phyloP scores from a whole-genome alignment of 2,888 invertebrate species.

The Plagodis dolabraria region DNA sequence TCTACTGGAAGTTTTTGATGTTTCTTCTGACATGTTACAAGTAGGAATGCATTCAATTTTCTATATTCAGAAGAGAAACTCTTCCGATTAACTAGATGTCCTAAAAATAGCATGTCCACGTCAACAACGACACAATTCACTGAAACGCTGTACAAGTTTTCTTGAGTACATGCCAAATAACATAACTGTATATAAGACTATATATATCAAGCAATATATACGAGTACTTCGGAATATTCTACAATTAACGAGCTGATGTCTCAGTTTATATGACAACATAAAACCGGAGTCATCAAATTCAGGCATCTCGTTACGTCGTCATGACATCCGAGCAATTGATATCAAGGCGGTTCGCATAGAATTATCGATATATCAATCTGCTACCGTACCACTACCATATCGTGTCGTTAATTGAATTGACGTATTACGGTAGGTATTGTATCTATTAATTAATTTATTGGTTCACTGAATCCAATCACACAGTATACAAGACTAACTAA shows the following conservation, averaged over 20 bases:
- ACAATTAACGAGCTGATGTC: conserved; percentile 18
- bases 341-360: conserved; percentile 21
- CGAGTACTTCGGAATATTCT: conserved; percentile 9
- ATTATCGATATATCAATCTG: conserved; percentile 22
- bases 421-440: conserved; percentile 4
- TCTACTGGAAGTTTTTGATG: too few species aligned
- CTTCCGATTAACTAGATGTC: too few species aligned
- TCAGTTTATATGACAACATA: conserved; percentile 26
- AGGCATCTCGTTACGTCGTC: conserved; percentile 25
- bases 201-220: too few species aligned
- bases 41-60: too few species aligned
- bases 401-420: conserved; percentile 1
- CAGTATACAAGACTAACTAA: neutral
- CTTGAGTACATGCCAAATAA: too few species aligned
- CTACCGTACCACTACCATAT: conserved; percentile 14
- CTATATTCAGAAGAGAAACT: too few species aligned
- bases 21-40: too few species aligned
- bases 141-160: too few species aligned
- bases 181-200: too few species aligned
- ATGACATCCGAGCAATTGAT: conserved; percentile 22
- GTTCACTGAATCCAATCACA: neutral
- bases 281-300: conserved; percentile 27
- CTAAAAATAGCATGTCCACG: too few species aligned
- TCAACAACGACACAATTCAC: too few species aligned
- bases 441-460: conserved; percentile 16